Base-by-base conservation (phyloP, 2,797 vertebrate species). In the Hydrolagus colliei region DNA sequence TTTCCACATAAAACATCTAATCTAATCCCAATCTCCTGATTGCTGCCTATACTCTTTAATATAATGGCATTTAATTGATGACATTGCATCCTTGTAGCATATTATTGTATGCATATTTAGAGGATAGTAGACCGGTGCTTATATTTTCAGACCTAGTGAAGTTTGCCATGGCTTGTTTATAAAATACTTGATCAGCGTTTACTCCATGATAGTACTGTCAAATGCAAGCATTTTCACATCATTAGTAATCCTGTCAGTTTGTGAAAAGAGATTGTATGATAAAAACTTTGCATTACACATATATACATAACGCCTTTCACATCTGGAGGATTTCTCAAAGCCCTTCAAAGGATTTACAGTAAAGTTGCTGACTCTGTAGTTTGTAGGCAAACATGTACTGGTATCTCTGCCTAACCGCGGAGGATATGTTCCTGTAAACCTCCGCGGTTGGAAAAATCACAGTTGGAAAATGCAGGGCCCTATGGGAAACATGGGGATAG, bases 211-310 rank as follows among this genome's bases (percentile, higher is more conserved):
- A 41, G 14, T 22, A 11, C 22, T 73, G 22, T 12, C 35, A 73
- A 75, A 76, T 20, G 0, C 9, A 76, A 20, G 74, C 13, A 76
- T 16, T 52, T 76, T 76, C 16, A 76, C 52, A 10, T 14, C 52
- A 14, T 76, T 76, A 32, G 9, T 14, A 76, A 18, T 76, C 18
- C 1, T 76, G 20, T 35, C n/a, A 14, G 7, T 76, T 41, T 27
- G 35, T 41, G 5, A n/a, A 16, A 73, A 13, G 41, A 52, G 41
- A 52, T 52, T 52, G 6, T 6, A 52, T 85, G 13, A 85, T 79
- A 86, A 22, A 89, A 90, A 72, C 86, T 87, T 88, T 41, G 20
- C 85, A 89, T 88, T 80, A 86, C 0, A 88, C 88, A 89, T 62
- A 22, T 80, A 86, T 0, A 88, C 88, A 89, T 62, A 22, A 61